Evolutionary conservation across 2,113 vertebrate genomes (phyloP), one percentile per base, ranked within the genome.

Genomic region (Pteronura brasiliensis): DNA sequence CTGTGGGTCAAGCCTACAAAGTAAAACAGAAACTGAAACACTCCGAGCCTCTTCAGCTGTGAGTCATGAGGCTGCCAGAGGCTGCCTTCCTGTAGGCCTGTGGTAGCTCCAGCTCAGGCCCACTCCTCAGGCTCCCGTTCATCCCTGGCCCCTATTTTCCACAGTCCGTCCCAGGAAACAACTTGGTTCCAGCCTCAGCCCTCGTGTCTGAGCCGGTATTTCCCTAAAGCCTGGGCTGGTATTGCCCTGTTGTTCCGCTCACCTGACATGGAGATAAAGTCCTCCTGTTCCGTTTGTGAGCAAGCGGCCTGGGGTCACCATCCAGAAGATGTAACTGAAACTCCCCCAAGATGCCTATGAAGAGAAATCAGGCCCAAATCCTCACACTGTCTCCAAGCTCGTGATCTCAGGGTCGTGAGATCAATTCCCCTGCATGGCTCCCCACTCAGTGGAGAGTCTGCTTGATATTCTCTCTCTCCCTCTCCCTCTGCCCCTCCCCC

Each of bases 31-130:
- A 67, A 77, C 29, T 57, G 15, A 0, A 15, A 17, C 7, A 1
- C 31, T 15, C 10, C 0, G 0, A 76, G n/a, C 21, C 29, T 82
- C n/a, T 18, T 11, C 4, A 15, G 55, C 20, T 3, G 4, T 0
- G 0, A 12, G 12, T 49, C 5, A 0, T 7, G 23, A 72, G 63
- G 34, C 42, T 55, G 52, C 52, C 52, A 5, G 52, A 55, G 27
- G 63, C 57, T 21, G 34, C 52, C 29, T 27, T 49, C 34, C 72
- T 39, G 80, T 25, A 27, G 0, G 8, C 27, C 8, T 9, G 5
- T 23, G 36, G 36, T 10, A 25, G 44, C 20, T 36, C 4, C 15
- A 1, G 34, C 44, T 39, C 1, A 0, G 21, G 17, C 34, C 59
- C 9, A 3, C 57, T 69, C 59, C 31, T 69, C 1, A 4, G 13